Evolutionary conservation across 2,113 vertebrate species (phyloP).

Genomic region (Anolis sagrei): DNA sequence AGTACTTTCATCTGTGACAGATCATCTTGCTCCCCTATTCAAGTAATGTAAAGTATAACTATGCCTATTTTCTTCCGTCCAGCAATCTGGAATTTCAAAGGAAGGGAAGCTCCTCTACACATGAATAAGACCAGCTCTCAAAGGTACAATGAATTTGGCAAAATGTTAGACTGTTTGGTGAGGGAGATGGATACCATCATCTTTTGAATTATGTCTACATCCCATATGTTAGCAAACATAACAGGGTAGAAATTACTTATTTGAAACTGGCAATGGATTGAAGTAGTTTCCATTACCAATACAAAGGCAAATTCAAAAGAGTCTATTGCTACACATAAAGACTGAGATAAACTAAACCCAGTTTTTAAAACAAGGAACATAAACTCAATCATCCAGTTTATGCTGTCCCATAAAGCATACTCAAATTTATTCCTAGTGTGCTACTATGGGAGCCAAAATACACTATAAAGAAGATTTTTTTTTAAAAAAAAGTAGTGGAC

Average conservation of each 20-base stretch:
- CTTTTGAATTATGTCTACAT: slow-evolving; percentile 52
- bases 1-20: slow-evolving; percentile 63
- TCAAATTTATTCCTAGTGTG: neutral
- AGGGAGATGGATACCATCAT: slow-evolving; percentile 36
- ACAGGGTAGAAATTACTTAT: slow-evolving; percentile 20
- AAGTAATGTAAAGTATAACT: slow-evolving; percentile 59
- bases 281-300: neutral
- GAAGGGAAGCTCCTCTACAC: slow-evolving; percentile 38
- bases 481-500: neutral
- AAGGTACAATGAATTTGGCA: slow-evolving; percentile 48
- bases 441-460: neutral
- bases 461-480: neutral
- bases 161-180: slow-evolving; percentile 20
- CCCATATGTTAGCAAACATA: neutral
- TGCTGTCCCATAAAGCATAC: no score
- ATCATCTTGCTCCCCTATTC: slow-evolving; percentile 58
- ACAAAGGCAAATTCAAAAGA: neutral
- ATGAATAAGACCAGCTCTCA: slow-evolving; percentile 51
- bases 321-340: neutral
- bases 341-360: neutral
- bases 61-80: slow-evolving; percentile 59
- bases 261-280: slow-evolving; percentile 26
- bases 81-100: slow-evolving; percentile 60
- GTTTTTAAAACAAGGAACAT: neutral
- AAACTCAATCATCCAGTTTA: neutral